Evolutionary conservation across 1,140 invertebrate species (phyloP).

Genomic region (Nasonia longicornis): DNA sequence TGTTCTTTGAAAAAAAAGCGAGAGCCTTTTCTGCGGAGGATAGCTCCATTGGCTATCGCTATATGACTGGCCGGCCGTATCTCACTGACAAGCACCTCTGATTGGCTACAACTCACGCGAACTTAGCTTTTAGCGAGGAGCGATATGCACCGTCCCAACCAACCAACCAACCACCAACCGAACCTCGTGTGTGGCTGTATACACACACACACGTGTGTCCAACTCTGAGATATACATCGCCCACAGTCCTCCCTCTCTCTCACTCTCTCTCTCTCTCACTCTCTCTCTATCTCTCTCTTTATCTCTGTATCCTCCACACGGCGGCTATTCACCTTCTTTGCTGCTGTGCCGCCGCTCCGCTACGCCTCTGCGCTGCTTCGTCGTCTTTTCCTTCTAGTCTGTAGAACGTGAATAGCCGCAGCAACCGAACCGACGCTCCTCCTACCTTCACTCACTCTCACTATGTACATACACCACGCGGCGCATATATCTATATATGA

Average conservation of each 20-base stretch:
- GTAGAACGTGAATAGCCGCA: constrained; percentile 20
- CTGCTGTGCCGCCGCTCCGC: background rate
- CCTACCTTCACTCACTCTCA: constrained; percentile 28
- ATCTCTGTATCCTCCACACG: background rate
- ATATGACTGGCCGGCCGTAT: constrained; percentile 53
- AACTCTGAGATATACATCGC: constrained; percentile 16
- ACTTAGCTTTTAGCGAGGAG: constrained; percentile 66
- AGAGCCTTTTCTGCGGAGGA: constrained; percentile 55
- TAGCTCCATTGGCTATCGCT: constrained; percentile 58
- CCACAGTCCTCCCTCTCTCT: background rate
- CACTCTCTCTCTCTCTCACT: constrained; percentile 16
- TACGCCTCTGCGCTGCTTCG: background rate
- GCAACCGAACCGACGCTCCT: background rate
- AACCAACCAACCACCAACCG: background rate
- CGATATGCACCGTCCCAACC: constrained; percentile 56
- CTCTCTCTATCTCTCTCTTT: constrained; percentile 19
- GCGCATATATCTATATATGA: background rate
- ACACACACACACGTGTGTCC: constrained; percentile 35
- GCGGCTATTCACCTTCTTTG: constrained; percentile 12
- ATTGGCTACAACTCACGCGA: constrained; percentile 65
- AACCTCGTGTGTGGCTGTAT: background rate
- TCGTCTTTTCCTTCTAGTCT: background rate
- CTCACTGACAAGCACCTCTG: constrained; percentile 55
- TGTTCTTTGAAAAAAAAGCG: constrained; percentile 38
- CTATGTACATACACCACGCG: constrained; percentile 41